These are phyloP conservation scores for Odontocerum albicorne DNA, from an alignment of 2,888 invertebrate genomes.

Conservation along the genomic window DNA sequence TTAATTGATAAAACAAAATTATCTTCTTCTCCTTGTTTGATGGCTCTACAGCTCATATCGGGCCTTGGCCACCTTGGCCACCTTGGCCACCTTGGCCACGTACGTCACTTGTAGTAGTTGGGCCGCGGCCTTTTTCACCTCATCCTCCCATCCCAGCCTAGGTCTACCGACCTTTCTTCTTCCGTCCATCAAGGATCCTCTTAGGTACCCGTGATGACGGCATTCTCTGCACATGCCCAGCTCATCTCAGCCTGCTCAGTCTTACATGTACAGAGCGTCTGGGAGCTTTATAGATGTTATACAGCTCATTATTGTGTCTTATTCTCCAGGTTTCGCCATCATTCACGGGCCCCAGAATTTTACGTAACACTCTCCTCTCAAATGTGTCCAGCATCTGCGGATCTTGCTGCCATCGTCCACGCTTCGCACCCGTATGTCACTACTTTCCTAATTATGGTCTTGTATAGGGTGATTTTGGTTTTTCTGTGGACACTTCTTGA, in stretches of 20 bases:
- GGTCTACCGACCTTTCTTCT: neutral
- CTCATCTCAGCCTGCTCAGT: neutral
- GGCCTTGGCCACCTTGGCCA: too few relatives aligned
- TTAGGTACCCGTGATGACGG: neutral
- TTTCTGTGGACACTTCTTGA: too few relatives aligned
- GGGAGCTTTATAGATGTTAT: too few relatives aligned
- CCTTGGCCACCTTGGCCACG: too few relatives aligned
- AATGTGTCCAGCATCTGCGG: too few relatives aligned
- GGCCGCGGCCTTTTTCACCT: neutral
- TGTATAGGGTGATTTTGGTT: too few relatives aligned
- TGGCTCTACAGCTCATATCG: too few relatives aligned
- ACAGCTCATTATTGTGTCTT: neutral
- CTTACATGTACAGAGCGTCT: neutral
- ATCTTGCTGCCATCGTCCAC: too few relatives aligned
- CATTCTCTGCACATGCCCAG: neutral
- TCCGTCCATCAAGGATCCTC: neutral
- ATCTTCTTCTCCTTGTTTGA: too few relatives aligned
- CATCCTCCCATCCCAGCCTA: neutral
- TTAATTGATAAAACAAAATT: too few relatives aligned
- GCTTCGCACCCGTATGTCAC: too few relatives aligned
- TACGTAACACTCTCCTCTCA: neutral
- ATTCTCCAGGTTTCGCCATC: neutral
- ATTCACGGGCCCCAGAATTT: neutral
- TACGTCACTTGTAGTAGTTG: neutral
- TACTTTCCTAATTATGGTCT: too few relatives aligned